A percentile compares a stretch with the other conserved stretches of the same genome.
Conservation (phyloP, 2,888 invertebrate genomes). For the Carcina quercana region DNA sequence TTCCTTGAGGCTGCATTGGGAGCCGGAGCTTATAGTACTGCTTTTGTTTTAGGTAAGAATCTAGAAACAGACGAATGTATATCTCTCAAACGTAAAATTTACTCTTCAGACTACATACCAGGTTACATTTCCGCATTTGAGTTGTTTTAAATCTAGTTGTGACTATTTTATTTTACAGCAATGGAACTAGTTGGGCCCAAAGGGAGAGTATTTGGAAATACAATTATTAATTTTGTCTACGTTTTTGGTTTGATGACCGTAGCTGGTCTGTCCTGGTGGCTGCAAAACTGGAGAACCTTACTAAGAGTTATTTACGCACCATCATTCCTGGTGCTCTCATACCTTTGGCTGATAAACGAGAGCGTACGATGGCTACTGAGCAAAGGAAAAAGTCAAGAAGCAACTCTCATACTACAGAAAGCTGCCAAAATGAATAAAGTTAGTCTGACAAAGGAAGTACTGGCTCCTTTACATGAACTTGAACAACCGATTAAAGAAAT, state of each 20-base stretch:
- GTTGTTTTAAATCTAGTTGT: background rate
- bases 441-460: slow-evolving; percentile 50
- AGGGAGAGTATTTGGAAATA: slow-evolving; percentile 82
- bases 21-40: slow-evolving; percentile 74
- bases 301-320: slow-evolving; percentile 81
- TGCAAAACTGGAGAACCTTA: slow-evolving; percentile 80
- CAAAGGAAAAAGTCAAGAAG: slow-evolving; percentile 78
- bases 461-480: slow-evolving; percentile 46
- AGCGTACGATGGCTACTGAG: slow-evolving; percentile 85
- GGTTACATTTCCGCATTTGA: no score
- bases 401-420: slow-evolving; percentile 75
- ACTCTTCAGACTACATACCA: no score
- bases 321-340: slow-evolving; percentile 77
- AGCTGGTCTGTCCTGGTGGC: slow-evolving; percentile 79
- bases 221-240: slow-evolving; percentile 81
- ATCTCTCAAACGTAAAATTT: no score
- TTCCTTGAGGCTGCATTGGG: slow-evolving; percentile 72
- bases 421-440: slow-evolving; percentile 79
- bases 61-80: background rate
- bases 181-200: slow-evolving; percentile 87
- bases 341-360: slow-evolving; percentile 82
- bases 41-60: slow-evolving; percentile 75
- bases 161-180: slow-evolving; percentile 68
- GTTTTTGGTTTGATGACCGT: slow-evolving; percentile 81
- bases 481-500: slow-evolving; percentile 24